These are phyloP conservation scores for Eubucco bourcierii DNA, from an alignment of 2,113 vertebrate species.

Conservation along the genomic window DNA sequence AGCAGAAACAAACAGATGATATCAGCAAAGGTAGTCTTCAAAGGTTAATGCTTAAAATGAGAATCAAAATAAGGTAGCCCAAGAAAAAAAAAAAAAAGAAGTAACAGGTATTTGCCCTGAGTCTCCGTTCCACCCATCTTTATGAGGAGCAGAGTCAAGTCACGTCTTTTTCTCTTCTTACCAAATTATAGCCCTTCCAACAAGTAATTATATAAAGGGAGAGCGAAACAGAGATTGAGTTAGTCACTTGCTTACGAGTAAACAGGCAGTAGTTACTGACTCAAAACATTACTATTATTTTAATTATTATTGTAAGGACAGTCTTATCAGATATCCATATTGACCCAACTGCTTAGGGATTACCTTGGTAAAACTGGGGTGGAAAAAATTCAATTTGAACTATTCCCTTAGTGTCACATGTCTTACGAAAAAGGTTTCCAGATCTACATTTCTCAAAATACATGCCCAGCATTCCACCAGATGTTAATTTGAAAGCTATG, in stretches of 20 bases:
- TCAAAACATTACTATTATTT: constrained; percentile 17
- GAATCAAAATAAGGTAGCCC: constrained; percentile 59
- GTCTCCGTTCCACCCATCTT: constrained; percentile 54
- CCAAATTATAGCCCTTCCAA: constrained; percentile 57
- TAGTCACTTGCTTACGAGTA: constrained; percentile 62
- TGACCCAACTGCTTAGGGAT: neutral
- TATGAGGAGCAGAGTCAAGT: constrained; percentile 43
- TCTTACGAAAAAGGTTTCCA: neutral
- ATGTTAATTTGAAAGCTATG: neutral
- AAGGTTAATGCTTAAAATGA: constrained; percentile 58
- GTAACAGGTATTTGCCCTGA: constrained; percentile 49
- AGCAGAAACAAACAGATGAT: constrained; percentile 69
- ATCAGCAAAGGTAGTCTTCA: constrained; percentile 71
- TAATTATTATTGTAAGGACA: neutral
- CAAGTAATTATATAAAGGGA: constrained; percentile 32
- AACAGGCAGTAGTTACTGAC: constrained; percentile 30
- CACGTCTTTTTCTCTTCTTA: constrained; percentile 47
- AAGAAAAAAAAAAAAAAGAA: neutral
- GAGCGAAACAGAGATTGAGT: constrained; percentile 23
- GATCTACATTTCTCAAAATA: neutral
- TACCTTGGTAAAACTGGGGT: neutral
- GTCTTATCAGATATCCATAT: neutral
- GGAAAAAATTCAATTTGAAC: neutral
- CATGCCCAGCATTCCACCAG: neutral
- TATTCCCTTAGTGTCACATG: neutral